Evolutionary conservation across 1,140 invertebrate species (phyloP), one percentile per base, ranked within the genome.

Genomic region (Sinonovacula constricta): DNA sequence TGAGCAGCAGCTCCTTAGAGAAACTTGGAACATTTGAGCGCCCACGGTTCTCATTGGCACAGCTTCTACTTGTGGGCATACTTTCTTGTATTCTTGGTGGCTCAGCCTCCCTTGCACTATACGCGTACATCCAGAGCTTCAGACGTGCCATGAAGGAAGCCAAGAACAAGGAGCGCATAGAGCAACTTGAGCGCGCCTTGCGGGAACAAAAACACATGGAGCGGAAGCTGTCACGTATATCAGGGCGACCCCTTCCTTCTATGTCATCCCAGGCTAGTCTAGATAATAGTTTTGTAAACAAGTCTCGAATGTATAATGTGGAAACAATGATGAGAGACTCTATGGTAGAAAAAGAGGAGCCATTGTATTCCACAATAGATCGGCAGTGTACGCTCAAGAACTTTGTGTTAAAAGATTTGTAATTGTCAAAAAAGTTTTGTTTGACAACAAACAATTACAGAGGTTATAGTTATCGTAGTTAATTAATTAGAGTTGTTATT

Each of bases 381-480:
- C 59, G 39, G 24, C 60, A 49, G 33, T 78, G 75, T 51, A 31
- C 56, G 22, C 66, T 69, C 2, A 66, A 69, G 34, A 69, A 53
- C 22, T 78, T 78, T 51, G 69, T 30, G 3, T 68, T 78, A 15
- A 78, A 78, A 39, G 75, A 78, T 53, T 57, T 78, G 22, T 78
- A 78, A n/a, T n/a, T n/a, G n/a, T n/a, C n/a, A n/a, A n/a, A n/a
- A n/a, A n/a, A n/a, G n/a, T n/a, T n/a, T n/a, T n/a, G n/a, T n/a
- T n/a, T n/a, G n/a, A n/a, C n/a, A n/a, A n/a, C n/a, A n/a, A n/a
- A n/a, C n/a, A n/a, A n/a, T n/a, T n/a, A n/a, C n/a, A n/a, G n/a
- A n/a, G n/a, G n/a, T n/a, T n/a, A n/a, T n/a, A n/a, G n/a, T n/a
- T n/a, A n/a, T n/a, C n/a, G n/a, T n/a, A n/a, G n/a, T n/a, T n/a